Evolutionary conservation across 2,797 vertebrate species (phyloP), one percentile per base, ranked within the genome.

Genomic region (Sebastes vulpes): DNA sequence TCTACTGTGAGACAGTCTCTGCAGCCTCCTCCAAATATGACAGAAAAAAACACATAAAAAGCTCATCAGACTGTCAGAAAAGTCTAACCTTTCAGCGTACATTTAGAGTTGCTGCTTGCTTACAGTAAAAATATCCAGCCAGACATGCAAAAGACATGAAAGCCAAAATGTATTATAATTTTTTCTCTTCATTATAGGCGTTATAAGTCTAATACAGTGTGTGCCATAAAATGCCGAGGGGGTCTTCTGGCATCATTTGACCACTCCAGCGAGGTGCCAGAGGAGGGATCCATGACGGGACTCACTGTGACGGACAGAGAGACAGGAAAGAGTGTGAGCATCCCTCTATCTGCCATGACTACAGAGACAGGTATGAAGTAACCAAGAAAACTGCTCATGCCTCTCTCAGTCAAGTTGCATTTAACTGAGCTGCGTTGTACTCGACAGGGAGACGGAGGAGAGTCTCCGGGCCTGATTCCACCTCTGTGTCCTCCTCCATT

Each of bases 281-380:
- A 94, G 32, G 92, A 91, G 0, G 92, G 92, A 12, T 64, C 73
- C 26, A 89, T 92, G 93, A 95, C 88, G 0, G 92, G 88, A n/a
- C 79, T 94, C 61, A 91, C 82, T 1, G 66, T 95, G 78, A 90
- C 83, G 0, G 93, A 96, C 89, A 85, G 78, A 63, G 95, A 95
- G 82, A 82, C 58, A 0, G 94, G 94, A 65, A 86, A 64, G 71
- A 86, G 82, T 2, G 92, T 87, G 68, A 91, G 46, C 69, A 61
- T 95, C 60, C 66, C 92, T 21, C 77, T 85, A 0, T 86, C 81
- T 2, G 25, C 63, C 58, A 21, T 95, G 70, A 67, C 87, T 53
- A 60, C 26, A 5, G 83, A 84, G 68, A 86, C 60, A 83, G 92
- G 92, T 93, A 81, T 20, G 4, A 10, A 14, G 3, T 63, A 10